Evolutionary conservation across 2,113 vertebrate genomes (phyloP), one percentile per base, ranked within the genome.

Genomic region (Microcebus lehilahytsara): DNA sequence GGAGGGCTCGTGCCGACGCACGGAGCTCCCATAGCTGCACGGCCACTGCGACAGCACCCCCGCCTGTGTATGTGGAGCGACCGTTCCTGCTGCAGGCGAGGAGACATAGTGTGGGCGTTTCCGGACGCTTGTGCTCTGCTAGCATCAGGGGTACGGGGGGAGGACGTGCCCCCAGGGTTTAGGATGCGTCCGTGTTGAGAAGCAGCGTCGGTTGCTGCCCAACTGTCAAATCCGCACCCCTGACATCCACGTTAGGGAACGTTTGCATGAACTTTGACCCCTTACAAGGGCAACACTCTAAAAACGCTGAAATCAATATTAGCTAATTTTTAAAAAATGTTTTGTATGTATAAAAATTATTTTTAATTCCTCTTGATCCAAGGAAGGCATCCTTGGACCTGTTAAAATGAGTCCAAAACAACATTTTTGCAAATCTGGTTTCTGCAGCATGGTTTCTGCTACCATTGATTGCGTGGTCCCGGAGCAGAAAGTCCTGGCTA

Each of bases 121-220:
- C 85, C 85, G 3, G 2, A 12, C 0, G 6, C 69, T 23, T 1
- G 0, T 20, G 2, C 27, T 32, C 37, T 0, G 0, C 49, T 1
- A 34, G 40, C 6, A 2, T 5, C 1, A 2, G 8, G 69, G 27
- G 58, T 7, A 0, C 67, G 0, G 2, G 30, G 16, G 30, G 9
- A 78, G 5, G 12, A 2, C 2, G 2, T 1, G 2, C 17, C 6
- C 16, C 67, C 23, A 8, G 60, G 6, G 7, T 8, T 4, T 19
- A 0, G 3, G 42, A 13, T 4, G 5, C 14, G 85, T 20, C 81
- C 23, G 22, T 17, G 5, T 1, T 12, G 20, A 53, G 49, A 51
- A 30, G 56, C 75, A 72, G 13, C 0, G 0, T 23, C 27, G 20
- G 53, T 13, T 0, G 9, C 12, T 2, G 34, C 71, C 85, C 32